Evolutionary conservation across 1,140 invertebrate genomes (phyloP).

Genomic region (Holcopasites calliopsidis): DNA sequence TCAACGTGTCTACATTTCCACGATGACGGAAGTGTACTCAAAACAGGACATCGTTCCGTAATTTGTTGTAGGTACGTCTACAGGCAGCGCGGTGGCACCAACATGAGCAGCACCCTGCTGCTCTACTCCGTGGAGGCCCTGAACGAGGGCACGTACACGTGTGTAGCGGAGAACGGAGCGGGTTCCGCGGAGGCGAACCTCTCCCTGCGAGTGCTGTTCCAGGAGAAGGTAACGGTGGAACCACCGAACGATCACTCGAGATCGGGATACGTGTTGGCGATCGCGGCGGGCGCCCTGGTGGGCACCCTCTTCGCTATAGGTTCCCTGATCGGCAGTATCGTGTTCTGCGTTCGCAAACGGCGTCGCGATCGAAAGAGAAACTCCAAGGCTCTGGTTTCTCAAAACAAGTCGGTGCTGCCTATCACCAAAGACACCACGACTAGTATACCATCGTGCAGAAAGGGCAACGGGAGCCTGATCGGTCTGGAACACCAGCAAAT

Average conservation of each 20-base stretch:
- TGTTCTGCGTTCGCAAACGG: constrained; percentile 69
- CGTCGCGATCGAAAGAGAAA: constrained; percentile 69
- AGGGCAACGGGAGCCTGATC: constrained; percentile 58
- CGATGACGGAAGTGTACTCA: not conserved
- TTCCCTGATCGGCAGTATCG: constrained; percentile 69
- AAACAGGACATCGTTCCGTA: not conserved
- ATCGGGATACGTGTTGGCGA: constrained; percentile 69
- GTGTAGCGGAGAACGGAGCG: constrained; percentile 90
- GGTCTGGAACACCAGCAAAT: constrained; percentile 61
- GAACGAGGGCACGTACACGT: constrained; percentile 88
- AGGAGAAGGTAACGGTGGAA: constrained; percentile 68
- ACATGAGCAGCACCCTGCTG: constrained; percentile 69
- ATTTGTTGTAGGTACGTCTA: constrained; percentile 69
- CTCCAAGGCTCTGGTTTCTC: constrained; percentile 64
- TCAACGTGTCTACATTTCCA: not conserved
- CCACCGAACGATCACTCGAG: constrained; percentile 66
- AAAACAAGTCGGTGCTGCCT: constrained; percentile 69
- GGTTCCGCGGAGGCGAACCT: constrained; percentile 88
- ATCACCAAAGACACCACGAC: constrained; percentile 64
- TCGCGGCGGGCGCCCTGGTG: constrained; percentile 72
- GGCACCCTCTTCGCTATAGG: constrained; percentile 71
- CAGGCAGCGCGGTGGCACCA: constrained; percentile 69
- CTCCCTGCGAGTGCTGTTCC: constrained; percentile 82
- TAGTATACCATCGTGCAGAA: constrained; percentile 37
- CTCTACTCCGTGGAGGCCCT: constrained; percentile 65